Evolutionary conservation across 2,113 vertebrate species (phyloP).

Genomic region (Saimiri boliviensis): DNA sequence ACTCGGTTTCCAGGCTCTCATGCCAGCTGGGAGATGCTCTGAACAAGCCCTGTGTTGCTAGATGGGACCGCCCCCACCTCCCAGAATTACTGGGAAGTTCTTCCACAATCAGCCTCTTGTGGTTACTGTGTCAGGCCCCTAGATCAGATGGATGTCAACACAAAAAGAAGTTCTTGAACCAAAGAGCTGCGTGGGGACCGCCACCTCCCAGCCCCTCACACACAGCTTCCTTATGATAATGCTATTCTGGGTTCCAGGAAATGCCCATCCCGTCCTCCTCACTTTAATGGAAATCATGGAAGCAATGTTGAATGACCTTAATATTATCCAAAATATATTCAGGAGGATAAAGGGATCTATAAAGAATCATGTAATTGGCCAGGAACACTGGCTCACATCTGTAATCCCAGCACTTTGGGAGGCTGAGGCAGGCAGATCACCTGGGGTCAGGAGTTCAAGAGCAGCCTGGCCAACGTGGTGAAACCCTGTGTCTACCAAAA

Average conservation of each 20-base stretch:
- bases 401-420: too few relatives aligned
- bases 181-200: neutral
- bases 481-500: too few relatives aligned
- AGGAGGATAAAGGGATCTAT: neutral
- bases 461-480: too few relatives aligned
- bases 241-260: neutral
- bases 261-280: too few relatives aligned
- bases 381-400: too few relatives aligned
- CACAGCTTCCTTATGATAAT: neutral
- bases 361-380: too few relatives aligned
- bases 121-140: accelerated
- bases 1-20: neutral
- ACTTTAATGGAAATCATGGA: accelerated
- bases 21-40: too few relatives aligned
- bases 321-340: accelerated
- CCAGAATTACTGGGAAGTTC: neutral
- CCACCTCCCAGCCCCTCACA: neutral
- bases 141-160: accelerated
- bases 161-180: neutral
- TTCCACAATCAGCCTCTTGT: neutral
- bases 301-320: accelerated
- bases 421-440: too few relatives aligned
- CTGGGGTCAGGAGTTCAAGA: too few relatives aligned
- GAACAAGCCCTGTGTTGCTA: neutral
- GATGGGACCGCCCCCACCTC: too few relatives aligned